Conservation (phyloP, 2,797 vertebrate genomes). For the Oophaga sylvatica region DNA sequence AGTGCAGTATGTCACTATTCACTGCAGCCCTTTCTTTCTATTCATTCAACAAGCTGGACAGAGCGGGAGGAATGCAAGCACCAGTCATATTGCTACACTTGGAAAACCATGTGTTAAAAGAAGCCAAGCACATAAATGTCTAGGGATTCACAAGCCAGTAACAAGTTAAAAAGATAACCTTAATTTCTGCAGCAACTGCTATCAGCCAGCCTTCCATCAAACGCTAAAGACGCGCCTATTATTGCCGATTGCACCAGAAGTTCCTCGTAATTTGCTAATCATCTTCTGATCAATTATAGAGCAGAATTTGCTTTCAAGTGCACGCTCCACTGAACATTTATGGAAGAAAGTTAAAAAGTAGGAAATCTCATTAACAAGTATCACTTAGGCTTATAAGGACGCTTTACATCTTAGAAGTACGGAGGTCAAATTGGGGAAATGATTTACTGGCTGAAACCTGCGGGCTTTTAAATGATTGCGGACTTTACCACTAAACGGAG, state of each 20-base stretch:
- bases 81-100: too few species aligned
- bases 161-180: too few species aligned
- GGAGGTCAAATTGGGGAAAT: neutral
- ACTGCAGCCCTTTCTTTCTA: too few species aligned
- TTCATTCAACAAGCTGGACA: too few species aligned
- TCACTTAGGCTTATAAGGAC: constrained; percentile 9
- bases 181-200: neutral
- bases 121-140: too few species aligned
- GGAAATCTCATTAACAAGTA: neutral
- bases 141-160: too few species aligned
- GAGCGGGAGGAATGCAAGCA: too few species aligned
- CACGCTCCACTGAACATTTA: constrained; percentile 6
- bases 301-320: constrained; percentile 4
- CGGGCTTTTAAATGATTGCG: neutral
- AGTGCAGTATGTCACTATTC: too few species aligned
- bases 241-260: neutral
- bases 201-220: neutral
- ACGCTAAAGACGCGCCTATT: neutral
- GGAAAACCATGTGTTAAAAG: too few species aligned
- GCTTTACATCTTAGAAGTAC: neutral
- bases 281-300: constrained; percentile 10
- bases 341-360: constrained; percentile 1
- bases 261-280: neutral
- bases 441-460: neutral
- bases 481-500: neutral